Base-by-base conservation (phyloP, 2,797 vertebrate genomes). In the Parauchenoglanis punctatus region DNA sequence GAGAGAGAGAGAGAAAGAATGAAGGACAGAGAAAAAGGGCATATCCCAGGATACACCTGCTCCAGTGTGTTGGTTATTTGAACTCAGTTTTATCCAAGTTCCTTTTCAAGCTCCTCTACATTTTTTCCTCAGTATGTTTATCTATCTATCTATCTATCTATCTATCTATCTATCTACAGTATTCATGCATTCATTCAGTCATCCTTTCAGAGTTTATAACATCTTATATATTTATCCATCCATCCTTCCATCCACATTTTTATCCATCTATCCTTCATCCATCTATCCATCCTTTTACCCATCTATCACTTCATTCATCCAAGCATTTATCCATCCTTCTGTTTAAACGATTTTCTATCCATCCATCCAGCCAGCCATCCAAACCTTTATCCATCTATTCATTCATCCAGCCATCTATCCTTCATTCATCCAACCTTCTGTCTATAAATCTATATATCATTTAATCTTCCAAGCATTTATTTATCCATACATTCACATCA, bases 61-160 rank as follows among this genome's bases (percentile, higher is more conserved):
- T 81, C n/a, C 73, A 58, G 77, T 85, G 3, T 87, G 88, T 92
- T 40, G 31, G 12, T 77, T 28, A 77, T 77, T 25, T 56, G 7
- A 78, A n/a, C 73, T 44, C 11, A 2, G 2, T 12, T 49, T 75
- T 25, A 73, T 10, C 40, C 40, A 52, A 52, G 2, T 28, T 12
- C 13, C 0, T 76, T 76, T 54, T 75, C 46, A 49, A 75, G 1
- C 40, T 49, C 23, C 46, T 28, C 13, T 7, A 52, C 15, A 10
- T 28, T 25, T 67, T 73, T 73, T 6, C 25, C 23, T 68, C 13
- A 17, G 2, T 68, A 4, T 5, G 17, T 67, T 1, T 3, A 15
- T 35, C 5, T 7, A 35, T 68, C 31, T 8, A 20, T 72, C 3
- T 40, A 40, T 72, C 35, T 20, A 20, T 68, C 4, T 1, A 31